A percentile compares a stretch with the other conserved stretches of the same genome.
phyloP scores from a whole-genome alignment of 2,888 invertebrate species.

The Spisula solida region DNA sequence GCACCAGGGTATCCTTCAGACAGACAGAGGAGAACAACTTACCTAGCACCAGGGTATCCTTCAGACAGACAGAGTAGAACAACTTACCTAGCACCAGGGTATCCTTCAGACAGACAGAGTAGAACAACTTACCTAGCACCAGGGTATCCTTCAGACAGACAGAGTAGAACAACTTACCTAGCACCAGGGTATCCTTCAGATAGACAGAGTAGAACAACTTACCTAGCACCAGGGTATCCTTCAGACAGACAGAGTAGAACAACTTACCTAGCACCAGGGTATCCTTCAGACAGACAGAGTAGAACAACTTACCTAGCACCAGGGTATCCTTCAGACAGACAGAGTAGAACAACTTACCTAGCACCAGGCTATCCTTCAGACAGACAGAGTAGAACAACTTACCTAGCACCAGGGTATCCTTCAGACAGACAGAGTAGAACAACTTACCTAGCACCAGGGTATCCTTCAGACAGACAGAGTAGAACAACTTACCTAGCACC shows the following conservation, averaged over 20 bases:
- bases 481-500: slow-evolving; percentile 93
- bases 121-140: slow-evolving; percentile 93
- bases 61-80: too few relatives aligned
- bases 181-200: slow-evolving; percentile 97
- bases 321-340: slow-evolving; percentile 97
- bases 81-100: slow-evolving; percentile 94
- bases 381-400: too few relatives aligned
- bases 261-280: slow-evolving; percentile 94
- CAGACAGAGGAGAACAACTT: too few relatives aligned
- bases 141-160: slow-evolving; percentile 97
- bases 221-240: slow-evolving; percentile 96
- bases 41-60: slow-evolving; percentile 96
- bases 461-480: slow-evolving; percentile 98
- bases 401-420: slow-evolving; percentile 96
- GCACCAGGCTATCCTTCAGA: slow-evolving; percentile 97
- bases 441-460: slow-evolving; percentile 94
- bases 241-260: too few relatives aligned
- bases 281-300: slow-evolving; percentile 98
- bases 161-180: slow-evolving; percentile 92
- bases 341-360: slow-evolving; percentile 92
- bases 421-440: too few relatives aligned
- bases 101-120: slow-evolving; percentile 98
- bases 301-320: slow-evolving; percentile 93
- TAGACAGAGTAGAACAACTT: too few relatives aligned
- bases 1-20: slow-evolving; percentile 97